phyloP scores from a whole-genome alignment of 2,888 invertebrate species.

The Drosophila sordidapex region DNA sequence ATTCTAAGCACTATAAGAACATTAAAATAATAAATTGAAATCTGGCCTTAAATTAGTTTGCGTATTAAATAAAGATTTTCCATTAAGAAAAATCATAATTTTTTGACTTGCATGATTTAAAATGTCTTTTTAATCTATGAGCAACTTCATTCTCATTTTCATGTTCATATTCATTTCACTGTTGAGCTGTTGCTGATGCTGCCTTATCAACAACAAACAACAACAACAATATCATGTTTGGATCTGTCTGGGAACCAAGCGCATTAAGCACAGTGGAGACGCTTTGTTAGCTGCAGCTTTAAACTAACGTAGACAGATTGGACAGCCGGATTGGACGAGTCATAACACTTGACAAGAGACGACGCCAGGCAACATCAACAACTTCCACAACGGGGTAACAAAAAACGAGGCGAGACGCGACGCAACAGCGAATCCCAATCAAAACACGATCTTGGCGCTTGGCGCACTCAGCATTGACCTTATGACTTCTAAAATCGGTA shows the following conservation, averaged over 20 bases:
- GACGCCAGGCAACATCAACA: conserved; percentile 44
- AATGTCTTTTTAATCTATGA: conserved; percentile 10
- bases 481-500: conserved; percentile 83
- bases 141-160: conserved; percentile 38
- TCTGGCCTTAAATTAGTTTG: background rate
- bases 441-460: conserved; percentile 76
- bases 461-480: conserved; percentile 80
- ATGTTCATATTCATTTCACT: conserved; percentile 43
- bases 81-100: background rate
- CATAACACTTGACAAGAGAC: conserved; percentile 76
- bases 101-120: background rate
- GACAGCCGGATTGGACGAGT: conserved; percentile 60
- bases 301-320: conserved; percentile 47
- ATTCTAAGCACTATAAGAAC: background rate
- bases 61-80: background rate
- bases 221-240: conserved; percentile 37
- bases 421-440: conserved; percentile 59
- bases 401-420: conserved; percentile 23
- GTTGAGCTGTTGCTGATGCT: conserved; percentile 49
- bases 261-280: conserved; percentile 45
- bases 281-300: conserved; percentile 64
- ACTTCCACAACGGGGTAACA: conserved; percentile 27
- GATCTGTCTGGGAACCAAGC: conserved; percentile 62
- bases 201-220: conserved; percentile 60
- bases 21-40: background rate